A percentile compares a stretch with the other conserved stretches of the same genome.
Evolutionary conservation across 1,140 invertebrate species (phyloP).

Genomic region (Berghia stephanieae): DNA sequence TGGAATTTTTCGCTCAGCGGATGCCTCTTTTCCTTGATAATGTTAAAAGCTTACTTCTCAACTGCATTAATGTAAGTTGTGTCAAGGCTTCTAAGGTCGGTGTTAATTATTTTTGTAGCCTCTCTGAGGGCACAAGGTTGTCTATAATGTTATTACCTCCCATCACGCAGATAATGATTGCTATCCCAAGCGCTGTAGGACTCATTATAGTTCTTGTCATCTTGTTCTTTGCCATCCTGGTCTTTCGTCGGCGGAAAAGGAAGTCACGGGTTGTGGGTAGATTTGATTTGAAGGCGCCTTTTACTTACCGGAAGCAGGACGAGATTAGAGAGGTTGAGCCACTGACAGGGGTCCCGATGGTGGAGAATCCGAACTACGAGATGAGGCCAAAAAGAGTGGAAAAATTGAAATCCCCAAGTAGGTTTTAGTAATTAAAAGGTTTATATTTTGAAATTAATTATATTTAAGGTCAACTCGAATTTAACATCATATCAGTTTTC

Average conservation of each 20-base stretch:
- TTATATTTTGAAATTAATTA: not conserved
- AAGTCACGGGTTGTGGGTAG: conserved; percentile 26
- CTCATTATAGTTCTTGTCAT: conserved; percentile 34
- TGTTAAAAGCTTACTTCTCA: no score
- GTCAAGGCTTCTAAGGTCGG: no score
- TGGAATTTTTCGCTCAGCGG: no score
- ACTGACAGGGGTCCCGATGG: conserved; percentile 54
- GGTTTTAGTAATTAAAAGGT: not conserved
- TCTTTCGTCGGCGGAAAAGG: conserved; percentile 32
- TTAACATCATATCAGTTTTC: no score
- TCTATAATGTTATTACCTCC: no score
- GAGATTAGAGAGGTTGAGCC: conserved; percentile 55
- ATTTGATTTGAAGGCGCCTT: not conserved
- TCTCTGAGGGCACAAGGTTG: no score
- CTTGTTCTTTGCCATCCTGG: conserved; percentile 34
- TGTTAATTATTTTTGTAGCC: no score
- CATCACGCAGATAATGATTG: no score
- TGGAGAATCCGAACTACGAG: conserved; percentile 66
- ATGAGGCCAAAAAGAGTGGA: conserved; percentile 17
- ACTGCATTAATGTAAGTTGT: no score
- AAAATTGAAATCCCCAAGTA: conserved; percentile 16
- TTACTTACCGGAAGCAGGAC: conserved; percentile 25
- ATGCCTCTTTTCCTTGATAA: no score
- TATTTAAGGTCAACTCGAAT: no score
- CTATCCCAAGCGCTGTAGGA: conserved; percentile 12